A percentile compares a stretch with the other conserved stretches of the same genome.
Evolutionary conservation across 2,113 vertebrate genomes (phyloP).

Genomic region (Brachyhypopomus occidentalis): DNA sequence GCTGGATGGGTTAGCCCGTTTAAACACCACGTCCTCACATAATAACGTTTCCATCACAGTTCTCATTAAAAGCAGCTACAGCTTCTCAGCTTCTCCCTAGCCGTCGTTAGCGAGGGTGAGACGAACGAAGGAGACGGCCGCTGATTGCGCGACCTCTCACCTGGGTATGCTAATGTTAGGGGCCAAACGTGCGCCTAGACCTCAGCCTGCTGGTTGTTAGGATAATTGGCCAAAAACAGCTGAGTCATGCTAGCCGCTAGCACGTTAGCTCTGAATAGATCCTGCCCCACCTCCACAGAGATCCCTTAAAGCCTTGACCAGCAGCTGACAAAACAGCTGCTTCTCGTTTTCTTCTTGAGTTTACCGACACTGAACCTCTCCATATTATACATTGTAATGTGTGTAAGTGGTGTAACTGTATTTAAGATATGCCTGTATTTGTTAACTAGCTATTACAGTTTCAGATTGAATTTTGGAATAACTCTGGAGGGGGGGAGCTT

Average conservation of each 20-base stretch:
- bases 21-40: background rate
- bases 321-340: conserved; percentile 19
- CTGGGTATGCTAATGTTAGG: conserved; percentile 71
- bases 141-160: conserved; percentile 75
- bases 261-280: conserved; percentile 9
- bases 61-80: conserved; percentile 32
- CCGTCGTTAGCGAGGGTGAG: conserved; percentile 63
- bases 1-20: background rate
- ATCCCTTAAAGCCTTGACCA: background rate
- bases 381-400: background rate
- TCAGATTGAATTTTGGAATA: background rate
- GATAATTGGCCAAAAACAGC: conserved; percentile 74
- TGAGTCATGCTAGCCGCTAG: conserved; percentile 54
- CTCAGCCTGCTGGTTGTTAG: conserved; percentile 63
- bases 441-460: background rate
- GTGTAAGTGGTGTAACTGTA: background rate
- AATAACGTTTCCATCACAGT: conserved; percentile 19
- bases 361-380: background rate
- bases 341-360: background rate
- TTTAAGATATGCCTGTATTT: background rate
- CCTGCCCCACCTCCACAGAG: conserved; percentile 52
- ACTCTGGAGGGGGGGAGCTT: too few species aligned
- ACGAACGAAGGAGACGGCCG: conserved; percentile 55
- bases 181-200: conserved; percentile 21
- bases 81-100: conserved; percentile 21